A percentile compares a stretch with the other conserved stretches of the same genome.
phyloP scores from a whole-genome alignment of 2,113 vertebrate species.

The Clarias magur region DNA sequence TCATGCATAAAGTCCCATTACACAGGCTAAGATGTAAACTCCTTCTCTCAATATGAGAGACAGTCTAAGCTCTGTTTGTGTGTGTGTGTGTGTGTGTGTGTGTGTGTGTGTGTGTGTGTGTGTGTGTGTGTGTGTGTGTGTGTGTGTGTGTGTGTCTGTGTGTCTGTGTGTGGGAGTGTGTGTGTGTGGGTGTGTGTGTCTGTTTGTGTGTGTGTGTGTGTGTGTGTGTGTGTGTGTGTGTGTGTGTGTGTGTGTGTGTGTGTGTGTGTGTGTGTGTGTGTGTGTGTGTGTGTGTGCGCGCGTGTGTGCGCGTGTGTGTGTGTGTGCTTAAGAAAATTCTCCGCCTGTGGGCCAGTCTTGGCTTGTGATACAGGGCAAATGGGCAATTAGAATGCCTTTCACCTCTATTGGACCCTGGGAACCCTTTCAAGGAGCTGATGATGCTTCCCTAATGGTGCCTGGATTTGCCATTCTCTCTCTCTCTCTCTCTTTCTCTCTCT shows the following conservation, averaged over 20 bases:
- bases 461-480: conserved; percentile 62
- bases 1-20: conserved; percentile 45
- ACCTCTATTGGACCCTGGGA: conserved; percentile 73
- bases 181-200: background rate
- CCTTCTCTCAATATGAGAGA: conserved; percentile 29
- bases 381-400: conserved; percentile 41
- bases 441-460: conserved; percentile 76
- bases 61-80: conserved; percentile 9
- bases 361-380: conserved; percentile 29
- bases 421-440: conserved; percentile 77
- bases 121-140: conserved; percentile 8
- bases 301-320: background rate
- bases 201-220: conserved; percentile 5
- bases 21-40: conserved; percentile 31
- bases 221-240: background rate
- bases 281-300: background rate
- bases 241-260: too few relatives aligned
- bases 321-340: conserved; percentile 29
- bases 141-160: conserved; percentile 1
- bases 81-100: conserved; percentile 4
- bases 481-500: conserved; percentile 48
- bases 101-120: background rate
- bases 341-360: conserved; percentile 19
- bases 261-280: too few relatives aligned
- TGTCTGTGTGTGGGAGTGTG: conserved; percentile 1